phyloP scores from a whole-genome alignment of 1,140 invertebrate genomes.

The Bradysia coprophila region DNA sequence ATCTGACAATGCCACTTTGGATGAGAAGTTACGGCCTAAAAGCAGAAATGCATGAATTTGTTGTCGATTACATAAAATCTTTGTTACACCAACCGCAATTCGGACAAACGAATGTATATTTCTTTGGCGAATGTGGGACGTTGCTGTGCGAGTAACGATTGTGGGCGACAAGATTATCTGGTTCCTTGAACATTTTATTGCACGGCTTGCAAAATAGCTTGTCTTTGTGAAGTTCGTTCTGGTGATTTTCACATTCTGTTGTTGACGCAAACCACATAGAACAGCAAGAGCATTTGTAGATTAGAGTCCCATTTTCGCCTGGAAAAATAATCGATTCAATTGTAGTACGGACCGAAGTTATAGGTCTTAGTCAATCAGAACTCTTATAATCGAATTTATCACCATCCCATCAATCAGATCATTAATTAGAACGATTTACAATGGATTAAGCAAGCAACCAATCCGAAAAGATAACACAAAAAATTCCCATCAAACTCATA shows the following conservation, averaged over 20 bases:
- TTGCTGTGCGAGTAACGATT: constrained; percentile 11
- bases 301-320: constrained; percentile 13
- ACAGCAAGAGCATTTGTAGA: constrained; percentile 23
- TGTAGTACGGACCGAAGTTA: no score
- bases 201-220: constrained; percentile 23
- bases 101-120: constrained; percentile 22
- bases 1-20: constrained; percentile 18
- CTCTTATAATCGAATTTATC: no score
- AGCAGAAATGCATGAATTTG: no score
- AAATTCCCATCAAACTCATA: no score
- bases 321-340: no score
- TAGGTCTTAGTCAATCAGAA: no score
- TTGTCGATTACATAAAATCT: no score
- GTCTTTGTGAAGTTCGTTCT: constrained; percentile 18
- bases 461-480: no score
- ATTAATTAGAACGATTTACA: no score
- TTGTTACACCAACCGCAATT: constrained; percentile 26
- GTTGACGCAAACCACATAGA: constrained; percentile 20
- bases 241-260: constrained; percentile 19
- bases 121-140: constrained; percentile 10
- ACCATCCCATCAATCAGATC: no score
- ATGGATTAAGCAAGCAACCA: no score
- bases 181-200: constrained; percentile 22
- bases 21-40: constrained; percentile 13
- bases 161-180: constrained; percentile 18